These are phyloP conservation scores for Erebia palarica DNA, from an alignment of 2,888 invertebrate genomes.

Conservation along the genomic window DNA sequence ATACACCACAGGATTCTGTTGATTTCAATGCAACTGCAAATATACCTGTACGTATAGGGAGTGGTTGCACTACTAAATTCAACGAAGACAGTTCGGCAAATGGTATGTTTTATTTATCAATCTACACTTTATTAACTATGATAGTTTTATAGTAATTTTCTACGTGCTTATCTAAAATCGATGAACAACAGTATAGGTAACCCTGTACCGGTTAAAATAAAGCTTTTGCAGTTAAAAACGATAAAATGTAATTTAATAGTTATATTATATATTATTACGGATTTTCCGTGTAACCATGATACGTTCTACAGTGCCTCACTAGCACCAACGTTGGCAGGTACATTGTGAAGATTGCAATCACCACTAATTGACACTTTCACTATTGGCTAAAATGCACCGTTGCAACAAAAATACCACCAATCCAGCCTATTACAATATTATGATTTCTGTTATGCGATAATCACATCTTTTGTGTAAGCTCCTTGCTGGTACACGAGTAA, in stretches of 20 bases:
- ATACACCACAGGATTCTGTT: constrained; percentile 17
- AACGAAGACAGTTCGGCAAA: not conserved
- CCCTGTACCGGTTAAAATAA: not conserved
- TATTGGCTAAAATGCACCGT: not conserved
- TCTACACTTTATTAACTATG: not conserved
- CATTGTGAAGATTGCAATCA: no score
- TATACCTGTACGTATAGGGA: not conserved
- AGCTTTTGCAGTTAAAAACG: not conserved
- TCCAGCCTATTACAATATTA: no score
- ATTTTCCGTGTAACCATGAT: no score
- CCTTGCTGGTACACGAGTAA: no score
- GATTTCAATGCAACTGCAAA: constrained; percentile 12
- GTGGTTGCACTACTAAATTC: not conserved
- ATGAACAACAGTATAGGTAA: no score
- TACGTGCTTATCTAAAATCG: no score
- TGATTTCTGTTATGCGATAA: no score
- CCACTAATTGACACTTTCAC: no score
- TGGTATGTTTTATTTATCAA: not conserved
- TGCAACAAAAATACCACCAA: not conserved
- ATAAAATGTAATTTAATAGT: not conserved
- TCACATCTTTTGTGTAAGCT: no score
- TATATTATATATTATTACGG: not conserved
- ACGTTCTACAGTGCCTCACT: no score
- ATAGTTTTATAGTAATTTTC: no score
- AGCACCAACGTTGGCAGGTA: no score